phyloP scores from a whole-genome alignment of 30 jellyfish, hydroid and myxozoan genomes.

The Turritopsis rubra region DNA sequence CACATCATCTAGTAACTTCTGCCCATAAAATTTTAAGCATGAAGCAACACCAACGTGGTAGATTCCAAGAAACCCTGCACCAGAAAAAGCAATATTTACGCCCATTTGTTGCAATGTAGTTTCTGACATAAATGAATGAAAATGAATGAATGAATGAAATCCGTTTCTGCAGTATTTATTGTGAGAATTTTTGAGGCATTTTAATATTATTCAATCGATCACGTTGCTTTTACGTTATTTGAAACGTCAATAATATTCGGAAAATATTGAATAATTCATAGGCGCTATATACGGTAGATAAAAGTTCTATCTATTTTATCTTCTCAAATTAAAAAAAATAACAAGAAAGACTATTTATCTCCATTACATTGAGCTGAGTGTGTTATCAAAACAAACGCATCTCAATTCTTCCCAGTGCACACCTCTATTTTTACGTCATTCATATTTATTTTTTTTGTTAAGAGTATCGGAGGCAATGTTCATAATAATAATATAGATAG shows the following conservation, averaged over 20 bases:
- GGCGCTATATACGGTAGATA: not conserved
- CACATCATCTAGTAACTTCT: constrained; percentile 50
- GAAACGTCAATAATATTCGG: not conserved
- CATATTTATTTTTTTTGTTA: too few species aligned
- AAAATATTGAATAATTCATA: not conserved
- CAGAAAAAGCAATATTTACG: constrained; percentile 83
- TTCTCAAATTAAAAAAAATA: not conserved
- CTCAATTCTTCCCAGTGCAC: not conserved
- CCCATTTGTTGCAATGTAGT: constrained; percentile 1
- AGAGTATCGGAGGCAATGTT: too few species aligned
- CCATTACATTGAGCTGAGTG: not conserved
- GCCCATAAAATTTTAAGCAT: constrained; percentile 73
- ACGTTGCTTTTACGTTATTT: not conserved
- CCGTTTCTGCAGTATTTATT: not conserved
- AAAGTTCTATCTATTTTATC: not conserved
- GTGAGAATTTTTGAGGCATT: not conserved
- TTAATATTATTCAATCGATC: not conserved
- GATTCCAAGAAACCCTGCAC: constrained; percentile 95
- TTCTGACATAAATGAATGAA: not conserved
- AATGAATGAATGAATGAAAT: not conserved
- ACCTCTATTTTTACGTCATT: not conserved
- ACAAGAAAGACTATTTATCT: not conserved
- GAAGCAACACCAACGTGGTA: constrained; percentile 87
- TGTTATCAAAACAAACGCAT: not conserved
- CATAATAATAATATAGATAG: too few species aligned